Evolutionary conservation across 2,797 vertebrate genomes (phyloP).

Genomic region (Karalla daura): DNA sequence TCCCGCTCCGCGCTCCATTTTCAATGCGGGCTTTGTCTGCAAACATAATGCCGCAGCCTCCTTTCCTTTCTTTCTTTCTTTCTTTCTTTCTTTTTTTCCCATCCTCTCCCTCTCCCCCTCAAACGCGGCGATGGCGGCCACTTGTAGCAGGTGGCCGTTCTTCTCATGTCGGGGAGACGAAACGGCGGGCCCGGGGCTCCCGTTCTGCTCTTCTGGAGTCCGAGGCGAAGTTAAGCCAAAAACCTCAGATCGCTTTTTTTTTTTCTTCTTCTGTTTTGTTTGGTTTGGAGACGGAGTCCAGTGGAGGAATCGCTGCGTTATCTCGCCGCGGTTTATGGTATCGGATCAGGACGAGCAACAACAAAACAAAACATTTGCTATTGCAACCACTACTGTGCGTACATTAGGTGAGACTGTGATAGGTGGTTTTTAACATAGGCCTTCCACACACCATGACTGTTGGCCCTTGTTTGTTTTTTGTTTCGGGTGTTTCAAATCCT

Average conservation of each 20-base stretch:
- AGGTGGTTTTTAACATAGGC: background rate
- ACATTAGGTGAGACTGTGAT: background rate
- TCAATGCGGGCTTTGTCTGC: slow-evolving; percentile 59
- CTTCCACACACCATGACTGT: no score
- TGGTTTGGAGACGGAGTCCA: no score
- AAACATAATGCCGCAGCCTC: slow-evolving; percentile 47
- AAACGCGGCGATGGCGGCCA: slow-evolving; percentile 20
- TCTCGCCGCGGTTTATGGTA: no score
- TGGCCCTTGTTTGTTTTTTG: no score
- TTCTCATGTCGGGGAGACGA: slow-evolving; percentile 45
- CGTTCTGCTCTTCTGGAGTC: slow-evolving; percentile 28
- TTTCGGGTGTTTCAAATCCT: no score
- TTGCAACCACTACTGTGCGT: background rate
- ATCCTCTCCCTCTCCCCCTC: no score
- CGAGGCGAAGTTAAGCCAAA: slow-evolving; percentile 27
- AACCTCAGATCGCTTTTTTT: no score
- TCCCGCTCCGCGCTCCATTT: slow-evolving; percentile 61
- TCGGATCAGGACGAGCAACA: background rate
- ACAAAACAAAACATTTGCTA: background rate
- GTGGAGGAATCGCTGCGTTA: no score
- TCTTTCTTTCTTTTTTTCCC: no score
- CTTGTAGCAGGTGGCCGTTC: slow-evolving; percentile 48
- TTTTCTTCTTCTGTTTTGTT: no score
- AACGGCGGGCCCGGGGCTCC: slow-evolving; percentile 7
- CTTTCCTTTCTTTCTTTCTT: no score